Base-by-base conservation (phyloP, 2,888 invertebrate genomes). In the Eilema caniola region DNA sequence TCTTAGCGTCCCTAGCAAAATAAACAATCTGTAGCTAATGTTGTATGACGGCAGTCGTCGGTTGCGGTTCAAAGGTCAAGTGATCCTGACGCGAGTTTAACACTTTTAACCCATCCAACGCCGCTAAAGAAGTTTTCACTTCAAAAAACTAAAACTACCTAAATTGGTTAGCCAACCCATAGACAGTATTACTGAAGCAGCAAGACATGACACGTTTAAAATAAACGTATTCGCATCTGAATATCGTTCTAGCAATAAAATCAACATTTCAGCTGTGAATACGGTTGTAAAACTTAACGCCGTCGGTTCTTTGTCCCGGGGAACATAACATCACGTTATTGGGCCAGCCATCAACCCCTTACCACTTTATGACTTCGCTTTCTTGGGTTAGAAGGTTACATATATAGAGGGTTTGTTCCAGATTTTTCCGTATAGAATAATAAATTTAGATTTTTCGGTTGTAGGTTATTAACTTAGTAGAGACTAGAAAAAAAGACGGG, bases 271-370 rank as follows among this genome's bases (percentile, higher is more conserved):
- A 28, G 37, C 41, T 33, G 66, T 60, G 59, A 66, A 66, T 60
- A 66, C 25, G 60, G 66, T 37, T 60, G 14, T 66, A 66, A 66
- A 66, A 59, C 37, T 60, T 66, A 66, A 66, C 24, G 59, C 41
- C 5, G 12, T 57, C 24, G n/a, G 37, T 66, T 41, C 59, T 60
- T 60, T 59, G 37, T 60, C 59, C 41, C 25, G 12, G 66, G 57
- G 24, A 66, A 66, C 59, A 60, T 66, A 66, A 59, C 23, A 28
- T 41, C 37, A 37, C 25, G 16, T 66, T 41, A 66, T 33, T 66
- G 66, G 12, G 14, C n/a, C 66, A 59, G 66, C 66, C 59, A 66
- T 66, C 37, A 66, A 28, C 59, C 66, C 66, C 59, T 66, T 41
- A 25, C n/a, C n/a, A 59, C 41, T 66, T 66, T 66, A 66, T 60